These are phyloP conservation scores for Chloromyia formosa DNA, from an alignment of 2,888 invertebrate species.

Conservation along the genomic window DNA sequence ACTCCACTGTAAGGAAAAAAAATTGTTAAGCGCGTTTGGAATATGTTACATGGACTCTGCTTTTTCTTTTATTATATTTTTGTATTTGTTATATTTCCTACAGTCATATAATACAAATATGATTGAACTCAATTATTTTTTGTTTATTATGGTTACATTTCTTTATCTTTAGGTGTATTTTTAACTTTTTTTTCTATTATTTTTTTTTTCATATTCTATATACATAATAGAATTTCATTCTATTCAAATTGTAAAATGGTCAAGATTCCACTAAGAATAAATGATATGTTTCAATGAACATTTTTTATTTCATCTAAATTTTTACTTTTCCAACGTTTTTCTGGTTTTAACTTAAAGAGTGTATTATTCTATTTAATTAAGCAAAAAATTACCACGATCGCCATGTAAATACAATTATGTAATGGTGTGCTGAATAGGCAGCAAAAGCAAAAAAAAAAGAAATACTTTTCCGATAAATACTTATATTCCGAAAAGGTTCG, in stretches of 20 bases:
- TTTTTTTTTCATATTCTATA: slow-evolving; percentile 43
- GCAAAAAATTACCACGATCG: no score
- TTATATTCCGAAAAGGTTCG: no score
- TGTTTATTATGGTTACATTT: slow-evolving; percentile 47
- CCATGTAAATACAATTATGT: no score
- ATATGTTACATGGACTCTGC: not conserved
- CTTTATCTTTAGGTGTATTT: slow-evolving; percentile 45
- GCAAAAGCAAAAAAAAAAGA: no score
- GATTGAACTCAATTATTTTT: slow-evolving; percentile 29
- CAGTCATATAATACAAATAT: slow-evolving; percentile 31
- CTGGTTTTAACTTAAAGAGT: no score
- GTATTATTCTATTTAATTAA: no score
- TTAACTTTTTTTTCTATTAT: slow-evolving; percentile 38
- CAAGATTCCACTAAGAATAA: slow-evolving; percentile 52
- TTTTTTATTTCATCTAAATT: slow-evolving; percentile 40
- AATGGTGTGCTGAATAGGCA: no score
- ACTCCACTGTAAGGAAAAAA: no score
- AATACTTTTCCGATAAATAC: no score
- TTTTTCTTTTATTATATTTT: slow-evolving; percentile 1
- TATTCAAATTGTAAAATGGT: slow-evolving; percentile 50
- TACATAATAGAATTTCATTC: slow-evolving; percentile 45
- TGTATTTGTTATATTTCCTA: slow-evolving; percentile 9
- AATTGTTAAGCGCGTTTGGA: not conserved
- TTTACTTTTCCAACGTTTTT: slow-evolving; percentile 1
- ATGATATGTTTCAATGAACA: slow-evolving; percentile 53